Conservation (phyloP, 2,797 vertebrate genomes). For the Forpus xanthops region DNA sequence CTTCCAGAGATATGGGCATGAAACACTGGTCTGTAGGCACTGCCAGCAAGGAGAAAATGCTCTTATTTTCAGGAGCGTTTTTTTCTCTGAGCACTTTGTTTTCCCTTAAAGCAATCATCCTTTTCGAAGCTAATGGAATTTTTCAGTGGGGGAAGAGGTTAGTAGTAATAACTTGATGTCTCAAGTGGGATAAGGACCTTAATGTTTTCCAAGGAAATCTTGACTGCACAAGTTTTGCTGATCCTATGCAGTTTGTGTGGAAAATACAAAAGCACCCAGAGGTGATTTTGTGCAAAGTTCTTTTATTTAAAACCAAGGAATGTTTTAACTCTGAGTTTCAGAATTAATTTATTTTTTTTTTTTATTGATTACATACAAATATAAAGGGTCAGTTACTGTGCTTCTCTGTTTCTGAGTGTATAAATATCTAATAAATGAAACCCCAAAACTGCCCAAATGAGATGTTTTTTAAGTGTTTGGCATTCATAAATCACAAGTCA, state of each 20-base stretch:
- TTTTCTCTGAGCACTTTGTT: neutral
- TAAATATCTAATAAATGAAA: neutral
- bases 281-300: neutral
- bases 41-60: neutral
- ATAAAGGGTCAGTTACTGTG: neutral
- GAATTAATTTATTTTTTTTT: neutral
- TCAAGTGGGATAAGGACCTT: slow-evolving; percentile 9
- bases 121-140: slow-evolving; percentile 7
- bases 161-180: neutral
- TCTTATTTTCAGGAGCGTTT: neutral
- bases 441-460: slow-evolving; percentile 25
- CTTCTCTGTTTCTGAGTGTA: neutral
- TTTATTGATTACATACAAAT: neutral
- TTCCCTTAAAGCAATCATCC: neutral
- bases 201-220: slow-evolving; percentile 2
- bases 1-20: neutral
- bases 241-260: slow-evolving; percentile 13
- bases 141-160: neutral
- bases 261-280: slow-evolving; percentile 24
- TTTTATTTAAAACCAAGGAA: neutral
- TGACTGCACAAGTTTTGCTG: slow-evolving; percentile 2
- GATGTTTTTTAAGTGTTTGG: neutral
- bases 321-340: neutral
- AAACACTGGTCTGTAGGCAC: neutral
- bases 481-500: neutral